Evolutionary conservation across 2,797 vertebrate species (phyloP).

Genomic region (Buphagus erythrorhynchus): DNA sequence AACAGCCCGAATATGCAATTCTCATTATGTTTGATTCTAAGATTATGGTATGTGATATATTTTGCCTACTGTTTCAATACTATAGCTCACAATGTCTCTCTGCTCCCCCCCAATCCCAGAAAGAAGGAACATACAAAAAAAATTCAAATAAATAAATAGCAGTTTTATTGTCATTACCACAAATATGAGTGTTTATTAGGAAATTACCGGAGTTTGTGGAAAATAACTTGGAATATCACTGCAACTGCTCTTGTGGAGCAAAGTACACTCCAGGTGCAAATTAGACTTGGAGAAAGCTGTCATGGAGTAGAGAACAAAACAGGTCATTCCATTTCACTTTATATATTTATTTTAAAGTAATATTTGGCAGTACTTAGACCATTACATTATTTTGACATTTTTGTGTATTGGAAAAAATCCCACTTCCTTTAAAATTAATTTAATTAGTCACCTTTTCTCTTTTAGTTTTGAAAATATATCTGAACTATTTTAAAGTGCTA

Average conservation of each 20-base stretch:
- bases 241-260: background rate
- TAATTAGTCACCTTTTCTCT: background rate
- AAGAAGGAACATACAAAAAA: background rate
- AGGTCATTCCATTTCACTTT: background rate
- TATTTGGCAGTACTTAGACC: background rate
- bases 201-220: background rate
- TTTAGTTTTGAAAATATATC: slow-evolving; percentile 8
- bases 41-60: background rate
- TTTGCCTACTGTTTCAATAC: background rate
- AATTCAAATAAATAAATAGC: background rate
- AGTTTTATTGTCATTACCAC: background rate
- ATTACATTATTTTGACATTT: background rate
- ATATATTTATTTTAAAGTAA: background rate
- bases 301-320: background rate
- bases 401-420: background rate
- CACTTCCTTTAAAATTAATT: background rate
- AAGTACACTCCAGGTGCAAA: background rate
- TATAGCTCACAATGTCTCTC: background rate
- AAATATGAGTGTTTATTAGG: background rate
- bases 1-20: background rate
- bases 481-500: background rate
- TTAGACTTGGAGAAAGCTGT: background rate
- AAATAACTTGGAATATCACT: background rate
- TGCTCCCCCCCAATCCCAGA: background rate
- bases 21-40: background rate